Base-by-base conservation (phyloP, 2,888 invertebrate species). In the Calameuta pallipes region DNA sequence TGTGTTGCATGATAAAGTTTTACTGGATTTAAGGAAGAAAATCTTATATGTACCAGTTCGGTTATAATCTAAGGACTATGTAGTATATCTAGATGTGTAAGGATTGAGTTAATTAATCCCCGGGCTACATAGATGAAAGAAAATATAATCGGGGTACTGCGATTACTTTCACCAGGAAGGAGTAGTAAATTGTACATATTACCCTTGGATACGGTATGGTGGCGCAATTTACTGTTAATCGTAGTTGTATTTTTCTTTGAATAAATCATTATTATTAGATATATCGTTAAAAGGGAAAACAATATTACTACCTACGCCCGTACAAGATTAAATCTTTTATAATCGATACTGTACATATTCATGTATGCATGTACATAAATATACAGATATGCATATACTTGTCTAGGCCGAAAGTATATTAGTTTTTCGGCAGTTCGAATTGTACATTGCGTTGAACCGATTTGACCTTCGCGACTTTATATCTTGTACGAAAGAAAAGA, bases 191-290 rank as follows among this genome's bases (percentile, higher is more conserved):
- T 88, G 89, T 90, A 91, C 83, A 90, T 90, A 90, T 88, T 87
- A 85, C 78, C 82, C 82, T 85, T 83, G 85, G 82, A 87, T 84
- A 86, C 87, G 87, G 85, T 88, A 89, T 86, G 85, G 84, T 87
- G 86, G 86, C 84, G 85, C 85, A 87, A 87, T 89, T 89, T 87
- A 89, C 84, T 90, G 89, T 90, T 90, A 87, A 88, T 87, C 84
- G 84, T 90, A 90, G 87, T 88, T 90, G 88, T 90, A 89, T 88
- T 87, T 88, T 90, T 86, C 87, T 90, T 89, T 90, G 84, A 90
- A 90, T 88, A 89, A 90, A 90, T 85, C 80, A 88, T 86, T 85
- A 87, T 85, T 87, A 87, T 85, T 87, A 86, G 82, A 87, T 87
- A 88, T 82, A 83, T 81, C 79, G 80, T 73, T 80, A 80, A 80